Conservation (phyloP, 2,113 vertebrate genomes). For the Apeltes quadracus region DNA sequence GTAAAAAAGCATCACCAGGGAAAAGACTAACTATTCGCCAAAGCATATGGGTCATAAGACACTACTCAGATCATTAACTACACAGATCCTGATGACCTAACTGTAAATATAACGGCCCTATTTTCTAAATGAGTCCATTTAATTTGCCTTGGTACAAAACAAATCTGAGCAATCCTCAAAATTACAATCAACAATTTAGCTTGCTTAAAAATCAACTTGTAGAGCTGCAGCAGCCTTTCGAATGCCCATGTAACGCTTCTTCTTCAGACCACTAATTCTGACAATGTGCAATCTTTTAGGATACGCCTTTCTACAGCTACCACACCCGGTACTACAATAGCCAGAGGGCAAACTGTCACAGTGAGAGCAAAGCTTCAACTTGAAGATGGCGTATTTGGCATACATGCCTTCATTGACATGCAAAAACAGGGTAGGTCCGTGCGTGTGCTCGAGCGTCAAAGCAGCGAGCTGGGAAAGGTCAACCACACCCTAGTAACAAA, state of each 20-base stretch:
- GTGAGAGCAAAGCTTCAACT: constrained; percentile 34
- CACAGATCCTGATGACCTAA: neutral
- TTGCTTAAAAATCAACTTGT: neutral
- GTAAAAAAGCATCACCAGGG: neutral
- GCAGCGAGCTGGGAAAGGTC: neutral
- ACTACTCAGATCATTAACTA: neutral
- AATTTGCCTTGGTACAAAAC: neutral
- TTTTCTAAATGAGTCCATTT: neutral
- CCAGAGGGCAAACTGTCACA: constrained; percentile 49
- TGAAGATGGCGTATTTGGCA: constrained; percentile 11
- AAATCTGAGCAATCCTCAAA: neutral
- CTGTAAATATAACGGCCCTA: neutral
- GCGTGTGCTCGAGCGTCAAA: constrained; percentile 5
- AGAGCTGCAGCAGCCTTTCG: neutral
- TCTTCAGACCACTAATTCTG: neutral
- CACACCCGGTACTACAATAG: constrained; percentile 49
- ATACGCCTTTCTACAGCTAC: constrained; percentile 25
- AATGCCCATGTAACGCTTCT: neutral
- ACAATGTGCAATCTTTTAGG: neutral
- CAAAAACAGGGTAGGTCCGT: neutral
- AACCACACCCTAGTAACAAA: constrained; percentile 32
- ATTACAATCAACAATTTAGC: neutral
- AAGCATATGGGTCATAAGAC: neutral
- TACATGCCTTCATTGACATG: neutral
- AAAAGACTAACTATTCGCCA: too few relatives aligned